Evolutionary conservation across 2,797 vertebrate species (phyloP), one percentile per base, ranked within the genome.

Genomic region (Alexandromys oeconomus): DNA sequence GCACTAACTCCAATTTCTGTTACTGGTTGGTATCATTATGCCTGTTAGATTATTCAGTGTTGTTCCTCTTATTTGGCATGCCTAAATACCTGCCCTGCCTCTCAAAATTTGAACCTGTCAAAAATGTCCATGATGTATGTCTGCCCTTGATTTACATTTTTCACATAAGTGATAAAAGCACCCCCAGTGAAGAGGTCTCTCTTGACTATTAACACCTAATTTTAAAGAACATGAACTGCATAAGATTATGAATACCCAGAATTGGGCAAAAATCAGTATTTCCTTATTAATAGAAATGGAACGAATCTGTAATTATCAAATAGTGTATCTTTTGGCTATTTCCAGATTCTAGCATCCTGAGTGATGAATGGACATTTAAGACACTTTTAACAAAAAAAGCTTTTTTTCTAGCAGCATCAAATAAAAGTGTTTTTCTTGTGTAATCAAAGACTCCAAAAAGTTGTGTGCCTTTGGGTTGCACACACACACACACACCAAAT

Each of bases 321-420:
- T 85, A 74, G 27, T 78, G 67, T 69, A 2, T 61, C 67, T 93
- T 82, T 34, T 77, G 71, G 23, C 82, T 84, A 91, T 74, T 95
- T 87, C 54, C 27, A 63, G 14, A 15, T 37, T 63, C 21, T 74
- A 57, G 15, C 19, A 17, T 69, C 67, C 67, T n/a, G 17, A 69
- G 67, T 19, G 40, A 31, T 65, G 40, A 54, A 69, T 63, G 4
- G n/a, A 54, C 59, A 29, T 88, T 82, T 57, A 40, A 84, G 69
- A 43, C 1, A 0, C 23, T 86, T 93, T 89, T 90, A 40, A 69
- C 57, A 23, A 84, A 34, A 87, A 61, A 7, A 54, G 34, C 8
- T 12, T 77, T 46, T 46, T 19, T 29, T 92, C 6, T 78, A 23
- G 29, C 23, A 61, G 27, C 13, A 61, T 29, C 67, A 77, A 61